Evolutionary conservation across 92 coral and sea anemone genomes (phyloP).

Genomic region (Parazoanthus darwini): DNA sequence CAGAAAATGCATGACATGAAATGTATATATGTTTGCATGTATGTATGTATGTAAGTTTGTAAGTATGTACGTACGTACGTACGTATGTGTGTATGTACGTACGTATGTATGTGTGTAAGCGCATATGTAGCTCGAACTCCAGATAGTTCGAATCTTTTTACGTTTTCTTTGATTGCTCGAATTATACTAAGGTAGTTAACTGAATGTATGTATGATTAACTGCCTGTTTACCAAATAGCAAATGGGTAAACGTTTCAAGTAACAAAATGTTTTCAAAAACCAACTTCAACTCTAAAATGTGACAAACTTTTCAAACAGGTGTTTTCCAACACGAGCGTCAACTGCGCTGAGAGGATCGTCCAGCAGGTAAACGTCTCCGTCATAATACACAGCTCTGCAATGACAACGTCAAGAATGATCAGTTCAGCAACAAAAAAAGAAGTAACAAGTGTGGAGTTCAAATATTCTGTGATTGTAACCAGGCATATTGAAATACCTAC

Average conservation of each 20-base stretch:
- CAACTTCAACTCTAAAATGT: not conserved
- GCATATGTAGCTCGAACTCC: no score
- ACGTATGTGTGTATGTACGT: no score
- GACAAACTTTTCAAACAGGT: conserved; percentile 75
- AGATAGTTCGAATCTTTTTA: no score
- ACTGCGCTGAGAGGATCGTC: conserved; percentile 94
- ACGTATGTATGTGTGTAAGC: no score
- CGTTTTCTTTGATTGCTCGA: no score
- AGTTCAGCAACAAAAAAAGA: not conserved
- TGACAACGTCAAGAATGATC: not conserved
- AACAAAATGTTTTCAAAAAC: not conserved
- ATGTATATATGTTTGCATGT: no score
- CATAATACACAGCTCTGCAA: conserved; percentile 73
- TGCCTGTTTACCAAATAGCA: not conserved
- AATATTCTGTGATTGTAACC: no score
- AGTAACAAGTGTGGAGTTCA: not conserved
- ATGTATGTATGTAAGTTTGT: no score
- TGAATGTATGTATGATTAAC: not conserved
- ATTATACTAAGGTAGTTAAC: no score
- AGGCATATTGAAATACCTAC: no score
- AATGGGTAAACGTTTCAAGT: not conserved
- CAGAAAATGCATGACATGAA: no score
- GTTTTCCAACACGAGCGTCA: conserved; percentile 79
- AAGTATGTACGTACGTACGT: no score
- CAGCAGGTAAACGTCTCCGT: conserved; percentile 68